phyloP scores from a whole-genome alignment of 2,113 vertebrate species.

The Spea bombifrons region DNA sequence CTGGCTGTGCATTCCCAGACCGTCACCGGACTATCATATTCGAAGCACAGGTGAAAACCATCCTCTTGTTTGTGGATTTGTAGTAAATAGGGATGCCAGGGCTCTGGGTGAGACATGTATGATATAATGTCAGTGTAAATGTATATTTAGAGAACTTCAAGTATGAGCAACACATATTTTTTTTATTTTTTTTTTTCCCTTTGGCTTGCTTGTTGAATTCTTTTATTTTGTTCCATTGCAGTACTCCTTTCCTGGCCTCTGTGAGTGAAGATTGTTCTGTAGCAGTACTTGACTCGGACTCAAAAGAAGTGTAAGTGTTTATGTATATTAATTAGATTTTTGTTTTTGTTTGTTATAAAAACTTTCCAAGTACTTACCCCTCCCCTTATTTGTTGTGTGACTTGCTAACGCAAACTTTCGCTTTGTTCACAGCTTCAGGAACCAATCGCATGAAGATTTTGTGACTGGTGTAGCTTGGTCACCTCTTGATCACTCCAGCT shows the following conservation, averaged over 20 bases:
- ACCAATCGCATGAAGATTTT: slow-evolving; percentile 83
- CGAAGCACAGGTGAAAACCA: slow-evolving; percentile 77
- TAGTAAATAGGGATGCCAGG: too few relatives aligned
- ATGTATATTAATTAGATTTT: not conserved
- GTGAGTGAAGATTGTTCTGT: slow-evolving; percentile 90
- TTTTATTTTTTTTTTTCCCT: too few relatives aligned
- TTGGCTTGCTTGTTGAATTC: too few relatives aligned
- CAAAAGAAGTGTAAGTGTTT: slow-evolving; percentile 82
- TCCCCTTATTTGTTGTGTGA: too few relatives aligned
- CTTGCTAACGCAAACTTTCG: too few relatives aligned
- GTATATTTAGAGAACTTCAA: too few relatives aligned
- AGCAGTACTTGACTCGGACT: slow-evolving; percentile 76
- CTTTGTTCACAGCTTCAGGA: slow-evolving; percentile 71
- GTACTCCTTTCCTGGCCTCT: slow-evolving; percentile 80
- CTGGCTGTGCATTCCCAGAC: slow-evolving; percentile 70
- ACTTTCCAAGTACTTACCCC: too few relatives aligned
- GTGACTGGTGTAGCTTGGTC: slow-evolving; percentile 84
- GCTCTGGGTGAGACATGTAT: too few relatives aligned
- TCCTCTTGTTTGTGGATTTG: not conserved
- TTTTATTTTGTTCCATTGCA: slow-evolving; percentile 51
- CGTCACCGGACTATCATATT: slow-evolving; percentile 79
- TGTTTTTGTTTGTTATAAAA: too few relatives aligned
- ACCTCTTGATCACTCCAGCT: slow-evolving; percentile 70
- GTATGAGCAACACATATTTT: too few relatives aligned
- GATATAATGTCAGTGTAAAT: too few relatives aligned